Evolutionary conservation across 2,113 vertebrate species (phyloP).

Genomic region (Phoxinus phoxinus): DNA sequence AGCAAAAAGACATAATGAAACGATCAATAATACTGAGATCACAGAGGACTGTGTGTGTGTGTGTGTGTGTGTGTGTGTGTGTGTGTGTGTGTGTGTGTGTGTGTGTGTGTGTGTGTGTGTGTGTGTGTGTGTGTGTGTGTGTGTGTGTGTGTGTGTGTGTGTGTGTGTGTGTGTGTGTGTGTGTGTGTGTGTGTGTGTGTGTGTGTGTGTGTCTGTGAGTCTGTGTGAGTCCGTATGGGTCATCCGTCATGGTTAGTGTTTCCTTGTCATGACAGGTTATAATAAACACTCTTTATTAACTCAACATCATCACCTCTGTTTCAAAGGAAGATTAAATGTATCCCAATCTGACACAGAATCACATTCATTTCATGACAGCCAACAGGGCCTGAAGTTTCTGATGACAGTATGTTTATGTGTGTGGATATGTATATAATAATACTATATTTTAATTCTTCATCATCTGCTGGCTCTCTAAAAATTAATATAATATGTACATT

Average conservation of each 20-base stretch:
- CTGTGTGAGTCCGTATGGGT: neutral
- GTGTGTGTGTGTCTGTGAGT: slow-evolving; percentile 4
- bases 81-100: slow-evolving; percentile 28
- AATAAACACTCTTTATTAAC: slow-evolving; percentile 9
- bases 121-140: slow-evolving; percentile 21
- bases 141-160: slow-evolving; percentile 27
- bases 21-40: slow-evolving; percentile 87
- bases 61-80: too few species aligned
- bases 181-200: slow-evolving; percentile 23
- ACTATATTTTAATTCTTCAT: too few species aligned
- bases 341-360: neutral
- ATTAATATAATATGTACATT: too few species aligned
- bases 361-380: neutral
- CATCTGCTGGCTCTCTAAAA: too few species aligned
- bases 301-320: neutral
- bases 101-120: slow-evolving; percentile 25
- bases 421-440: too few species aligned
- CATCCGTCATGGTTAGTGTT: slow-evolving; percentile 8
- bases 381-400: neutral
- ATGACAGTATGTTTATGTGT: neutral
- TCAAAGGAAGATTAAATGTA: slow-evolving; percentile 14
- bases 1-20: slow-evolving; percentile 86
- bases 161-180: slow-evolving; percentile 35
- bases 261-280: slow-evolving; percentile 21
- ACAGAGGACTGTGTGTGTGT: slow-evolving; percentile 59